phyloP scores from a whole-genome alignment of 2,888 invertebrate species.

The Trissolcus japonicus region DNA sequence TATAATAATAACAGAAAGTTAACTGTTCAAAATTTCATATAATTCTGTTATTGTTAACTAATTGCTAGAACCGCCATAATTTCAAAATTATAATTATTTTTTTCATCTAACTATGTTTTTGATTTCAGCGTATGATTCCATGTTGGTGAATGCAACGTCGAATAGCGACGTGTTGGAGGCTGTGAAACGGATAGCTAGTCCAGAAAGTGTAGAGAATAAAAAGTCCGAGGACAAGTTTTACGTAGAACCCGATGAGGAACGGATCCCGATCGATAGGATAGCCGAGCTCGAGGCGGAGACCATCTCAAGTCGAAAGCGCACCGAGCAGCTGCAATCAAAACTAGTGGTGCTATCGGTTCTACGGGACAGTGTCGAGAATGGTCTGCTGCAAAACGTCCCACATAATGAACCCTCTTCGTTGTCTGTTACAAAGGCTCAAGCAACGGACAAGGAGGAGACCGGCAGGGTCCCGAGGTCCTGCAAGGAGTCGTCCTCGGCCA shows the following conservation, averaged over 20 bases:
- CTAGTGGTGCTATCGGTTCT: slow-evolving; percentile 78
- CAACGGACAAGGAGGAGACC: slow-evolving; percentile 54
- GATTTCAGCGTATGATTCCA: slow-evolving; percentile 29
- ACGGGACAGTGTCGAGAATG: slow-evolving; percentile 72
- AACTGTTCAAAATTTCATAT: too few relatives aligned
- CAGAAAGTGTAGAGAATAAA: slow-evolving; percentile 58
- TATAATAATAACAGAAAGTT: too few relatives aligned
- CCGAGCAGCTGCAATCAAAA: slow-evolving; percentile 82
- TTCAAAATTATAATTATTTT: background rate
- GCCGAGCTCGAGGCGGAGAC: slow-evolving; percentile 88
- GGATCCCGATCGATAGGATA: slow-evolving; percentile 85
- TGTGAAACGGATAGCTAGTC: slow-evolving; percentile 67
- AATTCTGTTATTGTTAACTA: too few relatives aligned
- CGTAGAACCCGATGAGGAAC: slow-evolving; percentile 77
- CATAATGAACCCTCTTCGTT: slow-evolving; percentile 61
- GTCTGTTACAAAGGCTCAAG: slow-evolving; percentile 62
- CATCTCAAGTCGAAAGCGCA: slow-evolving; percentile 81
- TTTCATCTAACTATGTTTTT: background rate
- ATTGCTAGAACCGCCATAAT: too few relatives aligned
- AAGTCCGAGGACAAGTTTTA: slow-evolving; percentile 60
- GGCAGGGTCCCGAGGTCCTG: slow-evolving; percentile 60
- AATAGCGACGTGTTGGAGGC: slow-evolving; percentile 71
- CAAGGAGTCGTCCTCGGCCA: slow-evolving; percentile 64
- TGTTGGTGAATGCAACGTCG: slow-evolving; percentile 37
- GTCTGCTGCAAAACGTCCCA: slow-evolving; percentile 63